Conservation (phyloP, 2,888 invertebrate species). For the Marronus borbonicus region DNA sequence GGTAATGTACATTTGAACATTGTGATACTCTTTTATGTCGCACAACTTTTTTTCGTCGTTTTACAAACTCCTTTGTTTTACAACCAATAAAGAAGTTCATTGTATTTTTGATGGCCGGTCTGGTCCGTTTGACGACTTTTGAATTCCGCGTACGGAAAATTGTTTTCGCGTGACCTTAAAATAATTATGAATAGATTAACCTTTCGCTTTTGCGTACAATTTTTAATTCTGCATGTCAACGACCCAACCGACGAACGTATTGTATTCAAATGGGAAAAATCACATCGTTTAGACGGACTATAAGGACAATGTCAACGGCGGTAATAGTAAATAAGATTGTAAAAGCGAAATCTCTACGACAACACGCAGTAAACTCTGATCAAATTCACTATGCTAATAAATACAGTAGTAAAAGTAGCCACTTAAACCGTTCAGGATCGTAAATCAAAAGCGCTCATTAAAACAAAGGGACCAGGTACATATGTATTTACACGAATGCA, state of each 20-base stretch:
- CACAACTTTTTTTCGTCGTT: too few relatives aligned
- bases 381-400: constrained; percentile 12
- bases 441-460: constrained; percentile 2
- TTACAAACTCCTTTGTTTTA: too few relatives aligned
- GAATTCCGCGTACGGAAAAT: neutral
- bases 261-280: neutral
- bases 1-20: too few relatives aligned
- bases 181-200: constrained; percentile 12
- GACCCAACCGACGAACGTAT: neutral
- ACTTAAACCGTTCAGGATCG: constrained; percentile 4
- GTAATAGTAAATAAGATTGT: constrained; percentile 1
- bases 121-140: neutral
- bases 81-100: neutral
- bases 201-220: constrained; percentile 1
- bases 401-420: neutral
- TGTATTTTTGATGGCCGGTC: constrained; percentile 2
- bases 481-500: too few relatives aligned
- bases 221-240: neutral
- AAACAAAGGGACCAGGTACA: neutral
- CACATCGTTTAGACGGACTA: neutral
- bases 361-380: neutral
- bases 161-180: constrained; percentile 6
- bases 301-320: constrained; percentile 5
- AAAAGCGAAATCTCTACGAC: constrained; percentile 1
- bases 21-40: too few relatives aligned